Base-by-base conservation (phyloP, 2,888 invertebrate species). In the Sarcophaga caerulescens region DNA sequence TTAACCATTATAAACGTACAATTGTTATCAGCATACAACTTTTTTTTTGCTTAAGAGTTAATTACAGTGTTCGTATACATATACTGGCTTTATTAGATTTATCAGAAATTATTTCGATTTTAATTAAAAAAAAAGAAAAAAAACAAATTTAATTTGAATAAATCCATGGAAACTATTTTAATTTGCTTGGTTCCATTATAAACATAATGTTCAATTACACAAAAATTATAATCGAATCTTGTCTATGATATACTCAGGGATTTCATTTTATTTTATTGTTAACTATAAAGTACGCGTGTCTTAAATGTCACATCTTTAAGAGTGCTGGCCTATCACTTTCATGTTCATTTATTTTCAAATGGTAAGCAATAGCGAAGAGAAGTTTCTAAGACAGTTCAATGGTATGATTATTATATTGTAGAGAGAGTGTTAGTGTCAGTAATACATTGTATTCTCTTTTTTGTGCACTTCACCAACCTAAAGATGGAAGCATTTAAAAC, bases 31-130 rank as follows among this genome's bases (percentile, higher is more conserved):
- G 23, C 63, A 69, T 35, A 35, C 35, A 2, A 25, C 68, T 57
- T 65, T 60, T 19, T 11, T 60, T 63, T 65, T 52, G 3, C 1
- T 66, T 68, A 81, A 81, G 21, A 63, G 65, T 82, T 77, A 82
- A 82, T 76, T 76, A 82, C 65, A 71, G 12, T 71, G 66, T 60
- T 65, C 65, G 71, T 57, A 25, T n/a, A 73, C 44, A 63, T 52
- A 45, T 76, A 45, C 76, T 17, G 52, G 52, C 52, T 52, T 52
- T 14, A 52, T 52, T 52, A 52, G 17, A 52, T 17, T 14, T 14
- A 52, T 52, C 52, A 52, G 17, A 52, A 52, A 52, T 52, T 14
- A 52, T 52, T 52, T 14, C 10, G 1, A 52, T 52, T 81, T 23
- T 69, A 60, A 69, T 69, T 69, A 70, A 63, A 70, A 52, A 57